phyloP scores from a whole-genome alignment of 2,113 vertebrate species.

The Fukomys damarensis region DNA sequence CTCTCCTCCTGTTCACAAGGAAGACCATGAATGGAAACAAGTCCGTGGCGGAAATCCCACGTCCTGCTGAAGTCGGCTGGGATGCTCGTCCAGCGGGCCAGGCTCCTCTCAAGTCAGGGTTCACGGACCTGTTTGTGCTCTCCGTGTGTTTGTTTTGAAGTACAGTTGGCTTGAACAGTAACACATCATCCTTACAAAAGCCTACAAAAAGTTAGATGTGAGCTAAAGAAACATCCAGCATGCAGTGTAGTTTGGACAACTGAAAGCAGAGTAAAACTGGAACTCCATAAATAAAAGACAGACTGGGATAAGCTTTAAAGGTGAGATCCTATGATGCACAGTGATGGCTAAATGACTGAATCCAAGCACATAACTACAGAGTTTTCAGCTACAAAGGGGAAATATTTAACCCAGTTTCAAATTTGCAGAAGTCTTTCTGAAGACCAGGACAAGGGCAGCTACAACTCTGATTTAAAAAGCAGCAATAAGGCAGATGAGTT shows the following conservation, averaged over 20 bases:
- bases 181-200: not conserved
- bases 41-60: conserved; percentile 61
- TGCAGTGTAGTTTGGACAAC: not conserved
- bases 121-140: not conserved
- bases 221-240: not conserved
- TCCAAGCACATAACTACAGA: not conserved
- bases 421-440: conserved; percentile 20
- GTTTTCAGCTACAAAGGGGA: not conserved
- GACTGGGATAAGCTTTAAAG: not conserved
- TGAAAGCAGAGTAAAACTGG: conserved; percentile 29
- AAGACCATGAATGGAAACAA: conserved; percentile 65
- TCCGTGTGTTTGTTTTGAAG: not conserved
- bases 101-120: not conserved
- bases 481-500: not conserved
- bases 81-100: not conserved
- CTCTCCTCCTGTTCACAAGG: conserved; percentile 55
- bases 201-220: not conserved
- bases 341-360: not conserved
- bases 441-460: not conserved
- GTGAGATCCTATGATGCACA: not conserved
- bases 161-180: not conserved
- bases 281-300: conserved; percentile 1
- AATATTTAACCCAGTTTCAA: not conserved
- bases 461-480: conserved; percentile 23
- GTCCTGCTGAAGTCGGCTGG: not conserved